Evolutionary conservation across 1,140 invertebrate genomes (phyloP).

Genomic region (Nasonia vitripennis): DNA sequence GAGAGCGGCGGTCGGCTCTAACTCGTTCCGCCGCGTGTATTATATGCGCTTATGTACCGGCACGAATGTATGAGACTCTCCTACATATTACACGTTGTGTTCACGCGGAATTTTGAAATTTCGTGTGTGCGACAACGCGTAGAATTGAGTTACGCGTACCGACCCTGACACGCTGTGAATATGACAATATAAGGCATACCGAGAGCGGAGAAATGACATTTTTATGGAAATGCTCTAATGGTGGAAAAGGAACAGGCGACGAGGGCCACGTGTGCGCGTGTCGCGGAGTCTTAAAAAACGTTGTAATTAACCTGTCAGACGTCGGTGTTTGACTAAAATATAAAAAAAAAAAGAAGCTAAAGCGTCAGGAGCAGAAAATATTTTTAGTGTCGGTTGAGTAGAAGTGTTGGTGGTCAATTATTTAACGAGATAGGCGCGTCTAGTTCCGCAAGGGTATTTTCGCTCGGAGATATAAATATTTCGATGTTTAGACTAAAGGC

Average conservation of each 20-base stretch:
- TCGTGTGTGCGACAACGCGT: neutral
- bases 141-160: neutral
- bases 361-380: neutral
- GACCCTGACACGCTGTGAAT: neutral
- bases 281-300: neutral
- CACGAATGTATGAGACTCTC: neutral
- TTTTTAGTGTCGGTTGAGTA: neutral
- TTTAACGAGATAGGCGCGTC: conserved; percentile 9
- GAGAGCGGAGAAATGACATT: neutral
- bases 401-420: neutral
- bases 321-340: neutral
- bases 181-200: neutral
- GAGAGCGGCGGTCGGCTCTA: neutral
- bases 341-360: neutral
- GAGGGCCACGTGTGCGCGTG: neutral
- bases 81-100: neutral
- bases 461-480: conserved; percentile 43
- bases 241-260: neutral
- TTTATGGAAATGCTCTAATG: neutral
- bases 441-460: conserved; percentile 44
- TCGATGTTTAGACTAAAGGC: conserved; percentile 48
- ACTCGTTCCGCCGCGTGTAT: neutral
- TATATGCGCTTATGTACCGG: neutral
- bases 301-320: conserved; percentile 24
- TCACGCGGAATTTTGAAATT: conserved; percentile 9